Base-by-base conservation (phyloP, 1,140 invertebrate species). In the Heliconius hewitsoni region DNA sequence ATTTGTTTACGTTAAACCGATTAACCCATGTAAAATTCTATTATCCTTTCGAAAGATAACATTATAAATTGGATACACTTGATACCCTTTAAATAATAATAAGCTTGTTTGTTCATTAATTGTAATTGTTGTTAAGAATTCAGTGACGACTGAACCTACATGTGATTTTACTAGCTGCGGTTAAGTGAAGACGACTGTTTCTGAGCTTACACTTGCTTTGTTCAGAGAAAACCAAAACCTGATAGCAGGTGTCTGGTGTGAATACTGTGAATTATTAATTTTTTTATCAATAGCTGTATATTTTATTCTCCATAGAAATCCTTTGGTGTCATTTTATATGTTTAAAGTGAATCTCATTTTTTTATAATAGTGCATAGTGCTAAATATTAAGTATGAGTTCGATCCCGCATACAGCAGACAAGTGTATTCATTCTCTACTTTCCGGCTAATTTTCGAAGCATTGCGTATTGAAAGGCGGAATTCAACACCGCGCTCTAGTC, bases 61-160 rank as follows among this genome's bases (percentile, higher is more conserved):
- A 66, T 66, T 66, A 66, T 66, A 27, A 66, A 66, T 66, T 66
- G 60, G 30, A 66, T 30, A 66, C n/a, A 66, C 11, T 66, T 4
- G 9, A 66, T 13, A 66, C 60, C 9, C 11, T 66, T 66, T 66
- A 30, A 66, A 66, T 66, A 66, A 66, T 66, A 66, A 66, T 66
- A 66, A 4, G 60, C n/a, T 66, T 66, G 60, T 66, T 16, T 66
- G 3, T 66, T 13, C 23, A 66, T 66, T 30, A 11, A 66, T 66
- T 27, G 27, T 66, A 23, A 66, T 66, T 13, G 23, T 66, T 66
- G 60, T 66, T 66, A 66, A 66, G 60, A 66, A 66, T 66, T 66
- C 60, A 66, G 60, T 66, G 13, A 66, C 9, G n/a, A 55, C 2
- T 55, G 52, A 57, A 57, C 55, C 55, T 1, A 57, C n/a, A 57